Percentiles rank a stretch among this genome's conserved stretches.
These are phyloP conservation scores for Ganaspis sp. DNA, from an alignment of 1,140 invertebrate species.

Conservation along the genomic window DNA sequence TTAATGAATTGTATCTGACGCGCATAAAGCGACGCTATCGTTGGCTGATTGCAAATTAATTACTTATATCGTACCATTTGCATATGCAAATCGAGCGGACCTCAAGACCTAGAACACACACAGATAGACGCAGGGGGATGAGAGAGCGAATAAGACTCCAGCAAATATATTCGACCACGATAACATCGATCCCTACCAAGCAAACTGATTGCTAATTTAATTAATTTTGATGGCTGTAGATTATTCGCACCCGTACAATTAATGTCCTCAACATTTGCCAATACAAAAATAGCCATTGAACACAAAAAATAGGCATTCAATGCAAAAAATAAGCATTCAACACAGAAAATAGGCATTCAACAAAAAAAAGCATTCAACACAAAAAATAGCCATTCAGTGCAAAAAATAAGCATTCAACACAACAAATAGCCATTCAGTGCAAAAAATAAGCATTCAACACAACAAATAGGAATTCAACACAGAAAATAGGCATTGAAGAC, in stretches of 20 bases:
- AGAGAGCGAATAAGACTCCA: conserved; percentile 35
- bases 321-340: no score
- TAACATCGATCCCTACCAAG: not conserved
- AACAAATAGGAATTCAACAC: no score
- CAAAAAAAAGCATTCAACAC: no score
- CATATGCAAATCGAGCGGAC: conserved; percentile 69
- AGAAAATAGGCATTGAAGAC: no score
- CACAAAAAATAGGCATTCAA: no score
- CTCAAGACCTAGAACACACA: conserved; percentile 49
- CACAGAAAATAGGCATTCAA: no score
- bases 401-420: no score
- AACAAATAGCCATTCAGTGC: no score
- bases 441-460: no score
- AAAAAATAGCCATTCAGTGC: no score
- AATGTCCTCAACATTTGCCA: not conserved
- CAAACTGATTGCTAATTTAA: conserved; percentile 12
- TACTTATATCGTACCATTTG: conserved; percentile 73
- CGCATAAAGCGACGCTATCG: conserved; percentile 60
- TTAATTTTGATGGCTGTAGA: not conserved
- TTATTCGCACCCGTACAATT: not conserved
- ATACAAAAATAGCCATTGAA: not conserved
- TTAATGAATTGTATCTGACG: conserved; percentile 72
- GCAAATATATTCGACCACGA: conserved; percentile 22
- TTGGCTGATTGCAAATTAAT: conserved; percentile 73
- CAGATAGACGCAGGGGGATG: conserved; percentile 42